Evolutionary conservation across 2,113 vertebrate genomes (phyloP).

Genomic region (Sorex araneus): DNA sequence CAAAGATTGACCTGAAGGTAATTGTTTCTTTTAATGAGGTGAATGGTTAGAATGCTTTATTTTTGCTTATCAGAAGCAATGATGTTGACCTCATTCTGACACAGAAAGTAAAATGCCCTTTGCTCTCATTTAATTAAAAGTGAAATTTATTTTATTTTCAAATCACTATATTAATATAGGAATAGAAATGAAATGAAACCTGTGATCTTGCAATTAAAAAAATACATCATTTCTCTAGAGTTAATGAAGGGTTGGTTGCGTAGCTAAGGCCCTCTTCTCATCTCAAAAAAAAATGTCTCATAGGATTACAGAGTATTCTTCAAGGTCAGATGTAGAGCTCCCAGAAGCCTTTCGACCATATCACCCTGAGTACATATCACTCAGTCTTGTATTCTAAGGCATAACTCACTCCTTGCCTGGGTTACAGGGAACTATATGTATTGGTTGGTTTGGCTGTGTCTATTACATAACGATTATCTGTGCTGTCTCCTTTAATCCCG

Average conservation of each 20-base stretch:
- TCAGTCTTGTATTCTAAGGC: background rate
- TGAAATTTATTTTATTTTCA: conserved; percentile 53
- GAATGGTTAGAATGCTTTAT: background rate
- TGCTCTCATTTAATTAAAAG: conserved; percentile 67
- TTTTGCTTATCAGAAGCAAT: conserved; percentile 18
- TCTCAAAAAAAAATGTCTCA: too few relatives aligned
- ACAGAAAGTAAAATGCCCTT: conserved; percentile 51
- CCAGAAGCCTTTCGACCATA: background rate
- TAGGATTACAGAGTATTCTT: too few relatives aligned
- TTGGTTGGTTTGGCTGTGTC: too few relatives aligned
- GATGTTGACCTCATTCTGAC: background rate
- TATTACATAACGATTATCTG: fast-evolving
- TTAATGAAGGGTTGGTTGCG: background rate
- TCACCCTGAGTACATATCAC: fast-evolving
- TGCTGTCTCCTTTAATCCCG: background rate
- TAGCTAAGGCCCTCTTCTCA: too few relatives aligned
- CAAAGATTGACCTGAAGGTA: background rate
- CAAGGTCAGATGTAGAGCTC: fast-evolving
- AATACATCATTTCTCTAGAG: background rate
- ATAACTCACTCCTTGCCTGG: fast-evolving
- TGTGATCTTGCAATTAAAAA: background rate
- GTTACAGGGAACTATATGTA: fast-evolving
- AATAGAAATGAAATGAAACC: conserved; percentile 61
- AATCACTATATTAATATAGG: conserved; percentile 40
- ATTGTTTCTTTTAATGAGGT: background rate